Evolutionary conservation across 35 echinoderm and acorn worm genomes (phyloP).

Genomic region (Hemicentrotus pulcherrimus): DNA sequence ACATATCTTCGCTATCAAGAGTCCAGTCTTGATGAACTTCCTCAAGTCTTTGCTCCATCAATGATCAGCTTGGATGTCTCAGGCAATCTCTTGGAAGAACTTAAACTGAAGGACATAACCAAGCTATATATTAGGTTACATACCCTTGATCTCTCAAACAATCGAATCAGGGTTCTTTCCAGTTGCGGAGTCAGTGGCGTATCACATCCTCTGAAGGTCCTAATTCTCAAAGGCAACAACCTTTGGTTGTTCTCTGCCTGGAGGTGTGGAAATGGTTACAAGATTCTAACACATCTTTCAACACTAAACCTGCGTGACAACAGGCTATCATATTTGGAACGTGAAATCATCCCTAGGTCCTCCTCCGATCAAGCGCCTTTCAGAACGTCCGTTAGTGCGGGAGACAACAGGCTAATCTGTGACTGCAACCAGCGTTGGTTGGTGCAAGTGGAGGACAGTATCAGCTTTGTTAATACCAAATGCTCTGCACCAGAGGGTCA

Average conservation of each 20-base stretch:
- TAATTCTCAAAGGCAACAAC: not conserved
- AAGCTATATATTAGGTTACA: not conserved
- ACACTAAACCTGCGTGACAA: not conserved
- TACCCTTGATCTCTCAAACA: not conserved
- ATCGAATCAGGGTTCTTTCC: not conserved
- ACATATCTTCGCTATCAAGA: not conserved
- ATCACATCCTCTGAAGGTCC: not conserved
- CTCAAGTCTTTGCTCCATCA: not conserved
- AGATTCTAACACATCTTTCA: not conserved
- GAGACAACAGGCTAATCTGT: not conserved
- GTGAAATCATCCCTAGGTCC: not conserved
- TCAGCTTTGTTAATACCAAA: not conserved
- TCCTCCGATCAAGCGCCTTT: not conserved
- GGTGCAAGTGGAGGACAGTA: not conserved
- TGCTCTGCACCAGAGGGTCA: not conserved
- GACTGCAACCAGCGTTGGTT: not conserved
- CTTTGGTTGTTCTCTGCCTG: not conserved
- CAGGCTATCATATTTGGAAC: not conserved
- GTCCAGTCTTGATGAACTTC: not conserved
- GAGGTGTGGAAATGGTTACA: not conserved
- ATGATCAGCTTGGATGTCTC: not conserved
- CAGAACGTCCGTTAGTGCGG: not conserved
- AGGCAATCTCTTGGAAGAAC: not conserved
- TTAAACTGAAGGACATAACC: not conserved
- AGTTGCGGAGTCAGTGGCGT: not conserved